These are phyloP conservation scores for Chalcosyrphus nemorum DNA, from an alignment of 2,888 invertebrate species.

Conservation along the genomic window DNA sequence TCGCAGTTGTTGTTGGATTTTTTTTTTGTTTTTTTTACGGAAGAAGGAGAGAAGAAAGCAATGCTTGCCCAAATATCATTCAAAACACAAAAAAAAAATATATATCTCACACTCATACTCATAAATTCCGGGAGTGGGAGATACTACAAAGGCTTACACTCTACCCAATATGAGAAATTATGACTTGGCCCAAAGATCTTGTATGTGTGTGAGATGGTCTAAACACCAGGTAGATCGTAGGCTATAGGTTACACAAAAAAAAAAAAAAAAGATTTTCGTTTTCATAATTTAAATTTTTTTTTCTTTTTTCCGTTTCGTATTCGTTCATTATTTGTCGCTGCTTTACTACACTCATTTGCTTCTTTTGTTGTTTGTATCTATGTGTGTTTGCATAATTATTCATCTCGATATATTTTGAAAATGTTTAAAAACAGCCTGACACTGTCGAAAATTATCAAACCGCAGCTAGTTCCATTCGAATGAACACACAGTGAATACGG, in stretches of 20 bases:
- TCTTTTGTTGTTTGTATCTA: constrained; percentile 66
- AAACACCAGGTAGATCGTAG: constrained; percentile 51
- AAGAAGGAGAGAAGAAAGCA: constrained; percentile 62
- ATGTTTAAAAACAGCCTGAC: constrained; percentile 82
- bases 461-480: constrained; percentile 82
- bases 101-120: constrained; percentile 65
- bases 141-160: constrained; percentile 50
- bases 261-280: constrained; percentile 63
- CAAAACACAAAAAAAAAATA: constrained; percentile 63
- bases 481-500: constrained; percentile 82
- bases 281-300: constrained; percentile 69
- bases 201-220: constrained; percentile 36
- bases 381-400: constrained; percentile 77
- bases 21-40: constrained; percentile 21
- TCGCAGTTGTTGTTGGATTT: not conserved
- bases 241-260: constrained; percentile 39
- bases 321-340: constrained; percentile 72
- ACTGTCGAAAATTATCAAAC: constrained; percentile 82
- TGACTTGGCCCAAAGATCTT: constrained; percentile 43
- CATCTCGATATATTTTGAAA: constrained; percentile 78
- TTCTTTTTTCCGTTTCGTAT: constrained; percentile 76
- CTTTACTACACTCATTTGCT: constrained; percentile 45
- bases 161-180: constrained; percentile 57
- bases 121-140: constrained; percentile 66
- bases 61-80: constrained; percentile 69